Conservation (phyloP, 2,888 invertebrate genomes). For the Saturnia japonica region DNA sequence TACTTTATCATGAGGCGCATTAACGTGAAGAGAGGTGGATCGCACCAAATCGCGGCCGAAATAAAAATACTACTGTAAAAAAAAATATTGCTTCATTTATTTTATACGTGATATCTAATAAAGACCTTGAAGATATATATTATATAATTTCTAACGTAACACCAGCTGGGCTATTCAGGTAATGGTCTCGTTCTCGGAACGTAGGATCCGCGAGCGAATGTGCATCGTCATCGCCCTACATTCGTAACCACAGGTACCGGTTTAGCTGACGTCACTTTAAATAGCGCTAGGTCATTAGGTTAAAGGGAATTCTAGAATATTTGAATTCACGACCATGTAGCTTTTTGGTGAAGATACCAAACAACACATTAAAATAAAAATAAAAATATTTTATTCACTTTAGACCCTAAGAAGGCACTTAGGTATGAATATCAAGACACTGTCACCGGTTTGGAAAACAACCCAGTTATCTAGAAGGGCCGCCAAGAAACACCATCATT, state of each 20-base stretch:
- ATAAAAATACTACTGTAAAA: too few relatives aligned
- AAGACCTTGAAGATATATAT: neutral
- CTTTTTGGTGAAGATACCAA: neutral
- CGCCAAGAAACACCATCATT: too few relatives aligned
- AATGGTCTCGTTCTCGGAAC: conserved; percentile 16
- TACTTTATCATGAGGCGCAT: too few relatives aligned
- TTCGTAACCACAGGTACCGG: conserved; percentile 36
- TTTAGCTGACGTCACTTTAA: conserved; percentile 30
- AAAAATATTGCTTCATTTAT: neutral
- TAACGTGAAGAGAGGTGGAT: too few relatives aligned
- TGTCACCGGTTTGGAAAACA: too few relatives aligned
- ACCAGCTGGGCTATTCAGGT: conserved; percentile 16
- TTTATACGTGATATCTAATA: neutral
- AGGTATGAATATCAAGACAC: too few relatives aligned
- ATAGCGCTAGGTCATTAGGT: conserved; percentile 11
- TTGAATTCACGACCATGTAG: neutral
- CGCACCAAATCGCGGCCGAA: too few relatives aligned
- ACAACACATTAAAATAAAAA: neutral
- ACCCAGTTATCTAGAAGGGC: too few relatives aligned
- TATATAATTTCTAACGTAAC: conserved; percentile 8
- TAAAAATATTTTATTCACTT: too few relatives aligned
- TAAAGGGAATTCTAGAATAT: conserved; percentile 5
- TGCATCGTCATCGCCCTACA: conserved; percentile 31
- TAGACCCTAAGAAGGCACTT: too few relatives aligned
- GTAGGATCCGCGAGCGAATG: conserved; percentile 33